Evolutionary conservation across 2,888 invertebrate species (phyloP), one percentile per base, ranked within the genome.

Genomic region (Pocota personata): DNA sequence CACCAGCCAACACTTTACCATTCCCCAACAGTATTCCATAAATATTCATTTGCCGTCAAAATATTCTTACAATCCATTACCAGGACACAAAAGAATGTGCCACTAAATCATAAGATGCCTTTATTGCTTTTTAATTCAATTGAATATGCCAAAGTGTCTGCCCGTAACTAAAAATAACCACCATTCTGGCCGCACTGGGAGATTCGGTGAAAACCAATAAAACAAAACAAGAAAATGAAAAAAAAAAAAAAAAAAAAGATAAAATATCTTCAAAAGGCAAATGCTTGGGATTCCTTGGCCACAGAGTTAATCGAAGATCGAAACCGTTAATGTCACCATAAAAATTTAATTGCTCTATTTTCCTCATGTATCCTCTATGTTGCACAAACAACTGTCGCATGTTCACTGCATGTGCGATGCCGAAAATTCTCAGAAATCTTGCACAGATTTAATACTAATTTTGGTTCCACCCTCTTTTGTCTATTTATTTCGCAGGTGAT

Each of bases 111-210:
- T 78, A 78, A 35, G 78, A 30, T 27, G 16, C 50, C 4, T 55
- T 83, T 55, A 83, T 84, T 35, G 64, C 80, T 84, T 89, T 88
- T 88, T 89, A 89, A 89, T 89, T 88, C 83, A 84, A 84, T 87
- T 76, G 43, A 80, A 50, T 66, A 19, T 37, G 50, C 37, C 50
- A 30, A 60, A 66, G 66, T 71, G 71, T 46, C 37, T 57, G 58
- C 4, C n/a, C 55, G 6, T 50, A 55, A 50, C 66, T 75, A 80
- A 73, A 73, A 67, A 80, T 80, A 80, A 32, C 35, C 40, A 30
- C 60, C 30, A 46, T 46, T 43, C 60, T 69, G 30, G 35, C 24
- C 32, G 32, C 60, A 21, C 2, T 62, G 14, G 57, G 21, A 52
- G 72, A 21, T 82, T 82, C 71, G 66, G 21, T 30, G 60, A 73